A percentile compares a stretch with the other conserved stretches of the same genome.
phyloP scores from a whole-genome alignment of 2,888 invertebrate genomes.

The Pristionchus japonicus region DNA sequence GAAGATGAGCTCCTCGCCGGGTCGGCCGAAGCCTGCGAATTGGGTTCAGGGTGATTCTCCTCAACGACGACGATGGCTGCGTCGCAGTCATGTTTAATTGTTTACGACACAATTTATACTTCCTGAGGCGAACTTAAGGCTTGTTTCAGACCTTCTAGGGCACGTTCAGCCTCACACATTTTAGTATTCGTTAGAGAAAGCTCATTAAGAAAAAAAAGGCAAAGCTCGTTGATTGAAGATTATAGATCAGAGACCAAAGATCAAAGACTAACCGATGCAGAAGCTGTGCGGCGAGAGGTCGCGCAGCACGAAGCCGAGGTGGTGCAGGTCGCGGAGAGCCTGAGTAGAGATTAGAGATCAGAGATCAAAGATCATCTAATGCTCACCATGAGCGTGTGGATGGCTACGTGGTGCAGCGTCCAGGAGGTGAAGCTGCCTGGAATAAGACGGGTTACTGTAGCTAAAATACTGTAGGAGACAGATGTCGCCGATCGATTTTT shows the following conservation, averaged over 20 bases:
- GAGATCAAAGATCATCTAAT: neutral
- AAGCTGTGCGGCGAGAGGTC: conserved; percentile 13
- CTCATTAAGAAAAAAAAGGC: neutral
- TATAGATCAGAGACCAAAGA: neutral
- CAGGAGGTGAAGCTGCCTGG: neutral
- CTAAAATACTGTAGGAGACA: too few species aligned
- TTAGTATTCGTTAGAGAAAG: too few species aligned
- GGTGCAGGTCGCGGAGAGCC: conserved; percentile 7
- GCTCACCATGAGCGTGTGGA: neutral
- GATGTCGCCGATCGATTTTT: too few species aligned
- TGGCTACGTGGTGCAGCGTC: neutral
- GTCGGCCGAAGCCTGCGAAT: neutral
- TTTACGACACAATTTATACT: too few species aligned
- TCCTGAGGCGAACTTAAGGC: too few species aligned
- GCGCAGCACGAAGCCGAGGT: conserved; percentile 37
- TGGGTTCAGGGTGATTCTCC: too few species aligned
- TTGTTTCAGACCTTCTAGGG: neutral
- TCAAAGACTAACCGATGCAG: conserved; percentile 1
- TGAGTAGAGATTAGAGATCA: neutral
- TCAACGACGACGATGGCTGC: too few species aligned
- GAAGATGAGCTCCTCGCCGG: conserved; percentile 5
- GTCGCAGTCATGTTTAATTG: too few species aligned
- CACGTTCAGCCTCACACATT: too few species aligned
- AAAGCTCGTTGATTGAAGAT: neutral
- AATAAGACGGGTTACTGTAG: too few species aligned